Evolutionary conservation across 2,888 invertebrate genomes (phyloP), one percentile per base, ranked within the genome.

Genomic region (Aphodius sticticus): DNA sequence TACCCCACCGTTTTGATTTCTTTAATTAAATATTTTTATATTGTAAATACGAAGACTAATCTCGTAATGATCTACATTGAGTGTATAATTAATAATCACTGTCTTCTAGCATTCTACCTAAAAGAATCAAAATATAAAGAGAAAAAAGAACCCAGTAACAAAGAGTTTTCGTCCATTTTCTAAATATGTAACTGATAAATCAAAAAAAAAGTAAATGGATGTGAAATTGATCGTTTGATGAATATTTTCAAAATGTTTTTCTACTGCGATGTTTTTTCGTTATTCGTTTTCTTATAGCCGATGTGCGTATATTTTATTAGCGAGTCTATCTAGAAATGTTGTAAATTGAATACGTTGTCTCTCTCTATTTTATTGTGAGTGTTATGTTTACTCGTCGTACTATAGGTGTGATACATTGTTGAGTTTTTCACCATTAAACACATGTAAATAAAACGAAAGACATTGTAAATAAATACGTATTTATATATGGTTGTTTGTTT

Each of bases 381-480:
- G 53, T 53, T 53, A 53, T 53, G 53, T 53, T 53, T 53, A 53
- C 53, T 53, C 53, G 53, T 9, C 53, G 53, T 53, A 53, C 53
- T 53, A 53, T 53, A 53, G 53, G 53, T 53, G 53, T 53, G 53
- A 53, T 53, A 53, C 53, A 53, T 53, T 53, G 53, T 53, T 53
- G 53, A 53, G 53, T 53, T 53, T 26, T 53, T 53, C 53, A 53
- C 53, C 53, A 12, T 53, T 53, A 2, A 53, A 9, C 53, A 53
- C 69, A 80, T 80, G 78, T 78, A 72, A 75, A 74, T 76, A 74
- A 69, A 69, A 26, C 70, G 71, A 78, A 76, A 69, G 69, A 80
- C 76, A 77, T 77, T 80, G 80, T 80, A 80, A 80, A 80, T 80
- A 80, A 80, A 80, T 37, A 74, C 77, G 69, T 79, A 72, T 79